Evolutionary conservation across 2,797 vertebrate species (phyloP), one percentile per base, ranked within the genome.

Genomic region (Emydoidea blandingii): DNA sequence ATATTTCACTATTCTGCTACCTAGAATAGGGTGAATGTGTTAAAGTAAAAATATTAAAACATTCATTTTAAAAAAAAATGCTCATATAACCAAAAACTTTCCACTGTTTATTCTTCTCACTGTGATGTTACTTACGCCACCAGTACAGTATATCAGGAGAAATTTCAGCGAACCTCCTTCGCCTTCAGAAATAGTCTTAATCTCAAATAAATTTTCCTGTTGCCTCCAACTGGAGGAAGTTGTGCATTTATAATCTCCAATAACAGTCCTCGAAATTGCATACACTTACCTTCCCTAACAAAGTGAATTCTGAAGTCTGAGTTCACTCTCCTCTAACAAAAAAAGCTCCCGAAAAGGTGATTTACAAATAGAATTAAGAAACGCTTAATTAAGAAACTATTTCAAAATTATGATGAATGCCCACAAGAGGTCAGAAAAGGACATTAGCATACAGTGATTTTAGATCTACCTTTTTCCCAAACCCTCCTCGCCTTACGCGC

Each of bases 401-500:
- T 16, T 79, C 56, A 62, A 16, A 65, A 50, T 15, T 18, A 78
- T 62, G 59, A 62, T 62, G 59, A 68, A 0, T 80, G 81, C 49
- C 19, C 18, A n/a, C 34, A 14, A 74, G 34, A 76, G 18, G 76
- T 93, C 80, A 50, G 50, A 50, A 80, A 79, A 84, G 37, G 29
- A 72, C 4, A 4, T 74, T 74, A 62, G 12, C 5, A n/a, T 54
- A 25, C 12, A 74, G 4, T 86, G 34, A 3, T 41, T 59, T 16
- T 84, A 54, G 52, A 83, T 3, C 53, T 91, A 18, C 16, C 12
- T 1, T 62, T 31, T 21, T 34, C 81, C 54, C 9, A 23, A 41
- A 6, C 5, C 37, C 37, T 12, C 5, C 49, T 41, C 83, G 47
- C 14, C 5, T 47, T 79, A 81, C 3, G 11, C 6, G 1, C 0